Evolutionary conservation across 64 coral and sea anemone genomes (phyloP).

Genomic region (Anthopleura sola): DNA sequence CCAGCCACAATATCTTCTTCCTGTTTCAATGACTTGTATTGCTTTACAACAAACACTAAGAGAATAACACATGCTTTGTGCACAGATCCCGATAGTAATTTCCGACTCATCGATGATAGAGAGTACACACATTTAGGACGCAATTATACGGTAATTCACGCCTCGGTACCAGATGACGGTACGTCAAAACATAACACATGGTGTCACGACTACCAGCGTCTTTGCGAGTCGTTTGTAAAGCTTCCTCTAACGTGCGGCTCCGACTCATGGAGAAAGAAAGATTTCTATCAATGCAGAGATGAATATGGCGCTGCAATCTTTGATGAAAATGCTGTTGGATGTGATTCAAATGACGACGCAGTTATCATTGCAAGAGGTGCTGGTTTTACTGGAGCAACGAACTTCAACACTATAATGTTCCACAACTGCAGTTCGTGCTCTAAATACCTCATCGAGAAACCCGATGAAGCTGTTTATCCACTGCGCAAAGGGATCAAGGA

Average conservation of each 20-base stretch:
- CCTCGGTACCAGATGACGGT: conserved; percentile 1
- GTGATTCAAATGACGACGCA: conserved; percentile 4
- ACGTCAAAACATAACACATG: conserved; percentile 24
- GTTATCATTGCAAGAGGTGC: conserved; percentile 14
- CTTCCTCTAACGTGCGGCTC: conserved; percentile 26
- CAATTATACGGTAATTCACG: conserved; percentile 20
- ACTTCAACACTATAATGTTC: conserved; percentile 29
- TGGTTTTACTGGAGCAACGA: conserved; percentile 24
- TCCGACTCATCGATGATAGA: conserved; percentile 20
- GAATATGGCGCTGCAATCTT: conserved; percentile 31
- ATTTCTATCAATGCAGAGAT: conserved; percentile 29
- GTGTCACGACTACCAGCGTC: conserved; percentile 32
- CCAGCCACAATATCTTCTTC: background rate
- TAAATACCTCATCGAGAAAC: background rate
- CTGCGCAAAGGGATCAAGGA: background rate
- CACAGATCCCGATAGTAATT: conserved; percentile 31
- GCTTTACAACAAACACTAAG: background rate
- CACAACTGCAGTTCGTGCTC: conserved; percentile 12
- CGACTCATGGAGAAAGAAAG: background rate
- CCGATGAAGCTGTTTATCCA: conserved; percentile 15
- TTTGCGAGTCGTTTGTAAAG: conserved; percentile 17
- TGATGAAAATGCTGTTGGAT: conserved; percentile 13
- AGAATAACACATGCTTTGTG: conserved; percentile 4
- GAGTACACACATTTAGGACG: background rate
- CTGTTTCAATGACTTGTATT: background rate